Percentiles rank a stretch among this genome's conserved stretches.
These are phyloP conservation scores for Subanguina moxae DNA, from an alignment of 1,140 invertebrate species.

Conservation along the genomic window DNA sequence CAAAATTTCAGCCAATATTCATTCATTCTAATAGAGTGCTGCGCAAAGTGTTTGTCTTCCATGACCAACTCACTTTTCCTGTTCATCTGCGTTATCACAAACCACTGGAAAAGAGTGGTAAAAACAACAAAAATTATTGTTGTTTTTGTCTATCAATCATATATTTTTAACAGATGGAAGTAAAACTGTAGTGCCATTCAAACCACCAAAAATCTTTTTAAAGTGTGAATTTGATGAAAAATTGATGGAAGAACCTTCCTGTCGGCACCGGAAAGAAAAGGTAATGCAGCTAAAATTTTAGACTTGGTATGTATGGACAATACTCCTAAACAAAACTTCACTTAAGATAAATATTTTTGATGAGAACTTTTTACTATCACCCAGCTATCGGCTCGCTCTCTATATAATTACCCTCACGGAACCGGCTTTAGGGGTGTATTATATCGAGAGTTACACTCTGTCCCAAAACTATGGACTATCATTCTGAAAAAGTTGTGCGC, in stretches of 20 bases:
- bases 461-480: no score
- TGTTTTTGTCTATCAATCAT: not conserved
- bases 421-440: no score
- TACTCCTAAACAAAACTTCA: no score
- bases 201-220: constrained; percentile 10
- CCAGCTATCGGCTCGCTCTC: no score
- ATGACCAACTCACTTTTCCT: constrained; percentile 14
- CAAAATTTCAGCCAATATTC: constrained; percentile 7
- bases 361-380: no score
- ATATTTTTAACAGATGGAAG: not conserved
- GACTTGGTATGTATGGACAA: no score
- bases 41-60: constrained; percentile 18
- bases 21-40: constrained; percentile 16
- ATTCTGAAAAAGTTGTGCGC: no score
- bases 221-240: constrained; percentile 12
- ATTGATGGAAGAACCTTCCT: constrained; percentile 16
- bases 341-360: no score
- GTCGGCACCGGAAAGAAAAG: not conserved
- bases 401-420: no score
- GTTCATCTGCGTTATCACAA: constrained; percentile 15
- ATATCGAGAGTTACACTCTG: no score
- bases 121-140: not conserved
- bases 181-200: constrained; percentile 10
- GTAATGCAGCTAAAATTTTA: no score
- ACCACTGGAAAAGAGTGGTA: constrained; percentile 12